Base-by-base conservation (phyloP, 1,140 invertebrate genomes). In the Lanistes nyassanus region DNA sequence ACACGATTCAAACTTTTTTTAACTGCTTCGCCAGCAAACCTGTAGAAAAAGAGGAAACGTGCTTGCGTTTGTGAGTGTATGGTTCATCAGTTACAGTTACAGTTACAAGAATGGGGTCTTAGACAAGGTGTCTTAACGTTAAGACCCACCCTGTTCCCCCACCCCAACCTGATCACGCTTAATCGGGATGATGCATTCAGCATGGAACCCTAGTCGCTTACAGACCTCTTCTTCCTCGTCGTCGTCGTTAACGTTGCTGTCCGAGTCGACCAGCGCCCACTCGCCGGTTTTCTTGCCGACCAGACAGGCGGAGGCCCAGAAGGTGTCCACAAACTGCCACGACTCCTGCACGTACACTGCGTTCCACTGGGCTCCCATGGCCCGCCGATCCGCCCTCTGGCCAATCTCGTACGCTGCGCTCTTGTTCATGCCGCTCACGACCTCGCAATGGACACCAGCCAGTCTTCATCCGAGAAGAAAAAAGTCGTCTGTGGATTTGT, bases 291-390 rank as follows among this genome's bases (percentile, higher is more conserved):
- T 84, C 36, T 83, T 77, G 16, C 85, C 86, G 19, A 86, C 84
- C 2, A 87, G 82, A 72, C 85, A 86, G 5, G 83, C 80, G 13
- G 82, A 83, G 16, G 86, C 86, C 88, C 88, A 89, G 76, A 88
- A 86, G 19, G 82, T 80, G 74, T 88, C 87, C 1, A 88, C 66
- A 60, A 88, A 86, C 7, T 84, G 78, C 88, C 87, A 88, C 51
- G 84, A 82, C n/a, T 79, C 83, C 47, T 81, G 77, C 3, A 87
- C 78, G 66, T 82, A 87, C 0, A 88, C 86, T 16, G 85, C 87
- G 75, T 88, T 88, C 87, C 87, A 88, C 79, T 88, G 87, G 11
- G 86, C 87, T 1, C 81, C 83, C 85, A 87, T 87, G 6, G 58
- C 76, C 76, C 81, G 78, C 13, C 83, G 73, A 76, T 87, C 83